Evolutionary conservation across 2,797 vertebrate species (phyloP).

Genomic region (Eupleurogrammus muticus): DNA sequence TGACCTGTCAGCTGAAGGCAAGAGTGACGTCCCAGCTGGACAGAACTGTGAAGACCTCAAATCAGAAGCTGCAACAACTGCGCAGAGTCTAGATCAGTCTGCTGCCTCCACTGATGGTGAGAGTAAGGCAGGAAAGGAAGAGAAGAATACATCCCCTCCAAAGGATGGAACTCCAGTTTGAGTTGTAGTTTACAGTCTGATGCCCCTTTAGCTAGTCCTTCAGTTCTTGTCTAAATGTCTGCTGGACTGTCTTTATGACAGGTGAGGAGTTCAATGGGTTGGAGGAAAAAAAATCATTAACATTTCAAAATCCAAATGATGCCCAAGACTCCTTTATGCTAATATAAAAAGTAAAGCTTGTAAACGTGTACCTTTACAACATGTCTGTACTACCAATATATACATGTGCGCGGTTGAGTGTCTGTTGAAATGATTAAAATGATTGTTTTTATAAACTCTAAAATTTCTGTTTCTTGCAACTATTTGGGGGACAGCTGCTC

Average conservation of each 20-base stretch:
- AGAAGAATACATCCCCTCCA: constrained; percentile 53
- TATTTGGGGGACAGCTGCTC: background rate
- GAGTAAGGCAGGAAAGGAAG: constrained; percentile 38
- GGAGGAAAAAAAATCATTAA: constrained; percentile 34
- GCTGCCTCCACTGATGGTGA: constrained; percentile 31
- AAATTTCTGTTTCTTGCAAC: constrained; percentile 34
- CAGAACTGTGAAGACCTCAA: constrained; percentile 42
- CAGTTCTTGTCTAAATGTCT: constrained; percentile 24
- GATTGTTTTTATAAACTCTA: constrained; percentile 62
- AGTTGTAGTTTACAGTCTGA: constrained; percentile 31
- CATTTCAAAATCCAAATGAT: constrained; percentile 39
- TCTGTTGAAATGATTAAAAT: constrained; percentile 65
- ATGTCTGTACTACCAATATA: constrained; percentile 58
- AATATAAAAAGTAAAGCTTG: constrained; percentile 56
- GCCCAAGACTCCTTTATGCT: constrained; percentile 43
- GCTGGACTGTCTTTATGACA: constrained; percentile 42
- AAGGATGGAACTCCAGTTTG: constrained; percentile 85
- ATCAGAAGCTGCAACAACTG: constrained; percentile 30
- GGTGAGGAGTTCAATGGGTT: background rate
- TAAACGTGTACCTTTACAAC: constrained; percentile 54
- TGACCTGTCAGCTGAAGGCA: constrained; percentile 22
- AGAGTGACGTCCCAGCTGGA: constrained; percentile 61
- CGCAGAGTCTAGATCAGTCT: constrained; percentile 41
- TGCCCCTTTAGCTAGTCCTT: constrained; percentile 24
- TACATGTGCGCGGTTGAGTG: constrained; percentile 44